Percentiles rank a stretch among this genome's conserved stretches.
These are phyloP conservation scores for Helicoverpa armigera DNA, from an alignment of 1,140 invertebrate genomes.

Conservation along the genomic window DNA sequence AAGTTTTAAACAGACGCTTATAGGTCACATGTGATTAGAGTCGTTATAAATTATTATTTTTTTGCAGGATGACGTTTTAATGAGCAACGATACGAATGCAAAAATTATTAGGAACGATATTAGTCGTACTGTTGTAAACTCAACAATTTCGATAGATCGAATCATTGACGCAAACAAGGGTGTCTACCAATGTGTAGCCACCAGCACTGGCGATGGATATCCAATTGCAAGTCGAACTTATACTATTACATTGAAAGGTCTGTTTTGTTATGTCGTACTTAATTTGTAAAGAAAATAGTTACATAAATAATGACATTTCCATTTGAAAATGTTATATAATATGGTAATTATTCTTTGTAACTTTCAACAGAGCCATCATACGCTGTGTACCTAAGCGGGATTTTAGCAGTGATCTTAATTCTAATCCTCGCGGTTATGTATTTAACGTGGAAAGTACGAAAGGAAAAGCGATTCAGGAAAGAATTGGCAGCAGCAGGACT, in stretches of 20 bases:
- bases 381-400: constrained; percentile 68
- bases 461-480: constrained; percentile 88
- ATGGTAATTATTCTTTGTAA: constrained; percentile 8
- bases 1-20: too few species aligned
- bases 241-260: constrained; percentile 68
- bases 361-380: constrained; percentile 65
- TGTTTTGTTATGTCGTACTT: too few species aligned
- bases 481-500: constrained; percentile 90
- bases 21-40: too few species aligned
- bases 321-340: too few species aligned
- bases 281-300: too few species aligned
- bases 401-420: constrained; percentile 82
- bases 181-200: constrained; percentile 71
- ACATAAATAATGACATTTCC: too few species aligned
- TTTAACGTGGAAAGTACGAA: constrained; percentile 86
- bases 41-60: background rate
- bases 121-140: constrained; percentile 65
- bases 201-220: constrained; percentile 36
- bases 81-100: constrained; percentile 54
- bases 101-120: constrained; percentile 56
- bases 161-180: constrained; percentile 68
- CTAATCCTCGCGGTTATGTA: constrained; percentile 87
- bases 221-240: constrained; percentile 52
- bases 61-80: constrained; percentile 60
- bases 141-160: constrained; percentile 63